These are phyloP conservation scores for Spea bombifrons DNA, from an alignment of 2,113 vertebrate species.

Conservation along the genomic window DNA sequence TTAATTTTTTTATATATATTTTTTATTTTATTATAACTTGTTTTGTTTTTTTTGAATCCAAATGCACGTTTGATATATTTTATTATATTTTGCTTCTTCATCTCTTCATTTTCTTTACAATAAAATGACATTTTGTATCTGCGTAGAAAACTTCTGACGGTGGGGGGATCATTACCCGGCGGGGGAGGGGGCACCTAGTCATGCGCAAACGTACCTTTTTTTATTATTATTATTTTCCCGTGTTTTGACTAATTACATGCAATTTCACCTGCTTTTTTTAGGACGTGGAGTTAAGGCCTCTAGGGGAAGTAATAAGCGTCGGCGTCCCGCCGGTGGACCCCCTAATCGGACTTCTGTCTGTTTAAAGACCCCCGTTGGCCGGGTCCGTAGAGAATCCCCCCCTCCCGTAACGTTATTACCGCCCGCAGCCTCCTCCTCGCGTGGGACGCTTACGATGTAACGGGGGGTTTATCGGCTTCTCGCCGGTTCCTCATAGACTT, in stretches of 20 bases:
- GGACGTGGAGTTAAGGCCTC: not conserved
- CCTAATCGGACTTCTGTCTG: too few species aligned
- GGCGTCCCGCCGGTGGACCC: too few species aligned
- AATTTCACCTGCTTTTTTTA: not conserved
- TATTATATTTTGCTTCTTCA: constrained; percentile 29
- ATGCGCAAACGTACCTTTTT: constrained; percentile 19
- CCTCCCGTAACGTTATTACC: too few species aligned
- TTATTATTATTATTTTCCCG: not conserved
- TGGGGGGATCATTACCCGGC: constrained; percentile 12
- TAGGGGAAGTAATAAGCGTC: not conserved
- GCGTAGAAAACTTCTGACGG: constrained; percentile 32
- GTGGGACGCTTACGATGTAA: too few species aligned
- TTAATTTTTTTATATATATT: not conserved
- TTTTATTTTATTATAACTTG: too few species aligned
- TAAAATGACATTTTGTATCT: constrained; percentile 19
- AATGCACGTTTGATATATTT: constrained; percentile 16
- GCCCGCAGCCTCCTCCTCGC: too few species aligned
- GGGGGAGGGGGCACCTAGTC: constrained; percentile 28
- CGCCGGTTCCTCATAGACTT: too few species aligned
- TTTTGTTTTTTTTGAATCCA: not conserved
- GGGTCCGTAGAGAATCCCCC: too few species aligned
- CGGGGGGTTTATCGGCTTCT: too few species aligned
- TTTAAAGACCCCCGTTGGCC: too few species aligned
- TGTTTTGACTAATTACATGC: constrained; percentile 20
- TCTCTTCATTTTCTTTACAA: constrained; percentile 35